Base-by-base conservation (phyloP, 2,888 invertebrate genomes). In the Eulithis testata region DNA sequence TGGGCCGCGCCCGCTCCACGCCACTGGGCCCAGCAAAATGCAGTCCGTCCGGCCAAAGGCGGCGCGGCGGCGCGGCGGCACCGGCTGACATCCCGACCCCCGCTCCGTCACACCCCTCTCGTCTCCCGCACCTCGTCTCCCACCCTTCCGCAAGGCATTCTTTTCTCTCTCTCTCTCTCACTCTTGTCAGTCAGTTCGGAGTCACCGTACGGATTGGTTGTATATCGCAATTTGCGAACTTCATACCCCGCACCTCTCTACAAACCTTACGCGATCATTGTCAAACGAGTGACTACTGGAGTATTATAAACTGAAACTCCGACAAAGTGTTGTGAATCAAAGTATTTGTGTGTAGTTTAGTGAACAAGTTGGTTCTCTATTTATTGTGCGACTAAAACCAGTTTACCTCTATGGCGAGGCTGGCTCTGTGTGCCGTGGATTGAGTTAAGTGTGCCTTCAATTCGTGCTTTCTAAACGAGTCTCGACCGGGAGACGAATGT, bases 401-500 rank as follows among this genome's bases (percentile, higher is more conserved):
- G 83, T 83, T 82, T 76, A 80, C 82, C 82, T 84, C 81, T 79
- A 75, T 54, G 72, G 69, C 75, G 81, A 76, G 82, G 88, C 87
- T 85, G 86, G 87, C 83, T 82, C 76, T 72, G 76, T 73, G 78
- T 76, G 75, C 69, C 69, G 73, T 63, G 68, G 66, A 75, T 69
- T 68, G 76, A 65, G 77, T 70, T 73, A 11, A 71, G 73, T 72
- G 76, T 73, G 74, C 75, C 76, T 72, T 70, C 40, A 40, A 11
- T 40, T 40, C 77, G 75, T 82, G 86, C 84, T 85, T 85, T 86
- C 85, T 83, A 85, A 85, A 83, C 82, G 83, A 78, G 77, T 79
- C 79, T 76, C 75, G 73, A 76, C 73, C 77, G 75, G 73, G 74
- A 74, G 76, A 64, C 73, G 73, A 72, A 68, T 72, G 76, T 75